Base-by-base conservation (phyloP, 2,113 vertebrate genomes). In the Podiceps cristatus region DNA sequence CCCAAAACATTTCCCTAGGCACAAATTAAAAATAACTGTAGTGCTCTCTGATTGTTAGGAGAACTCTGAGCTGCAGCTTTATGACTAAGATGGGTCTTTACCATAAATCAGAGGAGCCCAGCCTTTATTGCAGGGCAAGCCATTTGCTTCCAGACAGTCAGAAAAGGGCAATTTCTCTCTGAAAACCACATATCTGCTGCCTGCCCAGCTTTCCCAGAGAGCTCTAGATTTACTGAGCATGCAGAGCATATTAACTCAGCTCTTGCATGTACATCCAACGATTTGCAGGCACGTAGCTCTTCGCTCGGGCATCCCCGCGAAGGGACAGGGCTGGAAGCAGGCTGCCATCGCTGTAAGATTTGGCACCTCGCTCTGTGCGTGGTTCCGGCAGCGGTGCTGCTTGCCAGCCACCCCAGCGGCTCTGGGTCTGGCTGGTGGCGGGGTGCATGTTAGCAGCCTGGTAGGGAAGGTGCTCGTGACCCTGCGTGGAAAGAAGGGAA, bases 21-120 rank as follows among this genome's bases (percentile, higher is more conserved):
- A 86, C 27, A 80, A 92, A 93, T 86, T 82, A 79, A 93, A 91
- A 95, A 92, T 64, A 77, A 69, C 40, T 37, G 17, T 68, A 60
- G 25, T 19, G 47, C 82, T 82, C 55, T 69, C 83, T 90, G 82
- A 64, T 92, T 72, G 58, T 64, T 72, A n/a, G 56, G 72, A 71
- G 73, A 81, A 72, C 33, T 64, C 78, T n/a, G 68, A 80, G 77
- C 53, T 60, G 49, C 18, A 94, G 81, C 53, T 90, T 73, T 85
- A 47, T 59, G 81, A 69, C 49, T 50, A 37, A 85, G 91, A 73
- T 64, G 77, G 8, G 68, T 68, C 31, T 92, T 80, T 42, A 77
- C 29, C 14, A 42, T 73, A 90, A 95, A 81, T 69, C 49, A 88
- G 77, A 59, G 42, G 49, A 84, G 31, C 31, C 22, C 58, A 59